Evolutionary conservation across 1,140 invertebrate species (phyloP), one percentile per base, ranked within the genome.

Genomic region (Macrobrachium rosenbergii): DNA sequence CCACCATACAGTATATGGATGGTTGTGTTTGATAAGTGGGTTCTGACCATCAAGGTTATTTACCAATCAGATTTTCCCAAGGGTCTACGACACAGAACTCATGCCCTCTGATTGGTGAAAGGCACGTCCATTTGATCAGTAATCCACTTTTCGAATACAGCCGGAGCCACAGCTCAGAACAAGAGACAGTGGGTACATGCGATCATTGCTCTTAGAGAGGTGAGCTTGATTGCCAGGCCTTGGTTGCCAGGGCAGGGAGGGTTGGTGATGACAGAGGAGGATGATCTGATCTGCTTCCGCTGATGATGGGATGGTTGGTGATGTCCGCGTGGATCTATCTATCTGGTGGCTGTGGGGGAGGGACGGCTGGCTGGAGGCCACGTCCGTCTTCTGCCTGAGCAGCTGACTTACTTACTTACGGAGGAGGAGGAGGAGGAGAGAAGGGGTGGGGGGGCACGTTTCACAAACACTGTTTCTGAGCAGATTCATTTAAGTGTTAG

Each of bases 141-240:
- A 52, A 52, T 52, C 69, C 69, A 52, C 52, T 52, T 52, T 52
- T 52, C 52, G 11, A 52, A 52, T 10, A 52, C 52, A 52, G 52
- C 52, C 83, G 83, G 83, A 84, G 83, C 83, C 83, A 87, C 84
- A 63, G 84, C 84, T 87, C 84, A 81, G 84, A 81, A 81, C 84
- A 87, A 87, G 78, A 87, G 84, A 87, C 82, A 83, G 59, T 83
- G 52, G 72, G 72, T 62, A 64, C 77, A 87, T 81, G 78, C 78
- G 58, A 81, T 87, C 60, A 63, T 64, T 87, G 84, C 69, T 84
- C 83, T 84, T 67, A 76, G 23, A 23, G 21, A 76, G 78, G 83
- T 67, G 83, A 52, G 52, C 52, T 52, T 52, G 52, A 52, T 52
- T 52, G 52, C 52, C 52, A 52, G 52, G 52, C 52, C 52, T 52